Base-by-base conservation (phyloP, 1,140 invertebrate species). In the Drosophila erecta region DNA sequence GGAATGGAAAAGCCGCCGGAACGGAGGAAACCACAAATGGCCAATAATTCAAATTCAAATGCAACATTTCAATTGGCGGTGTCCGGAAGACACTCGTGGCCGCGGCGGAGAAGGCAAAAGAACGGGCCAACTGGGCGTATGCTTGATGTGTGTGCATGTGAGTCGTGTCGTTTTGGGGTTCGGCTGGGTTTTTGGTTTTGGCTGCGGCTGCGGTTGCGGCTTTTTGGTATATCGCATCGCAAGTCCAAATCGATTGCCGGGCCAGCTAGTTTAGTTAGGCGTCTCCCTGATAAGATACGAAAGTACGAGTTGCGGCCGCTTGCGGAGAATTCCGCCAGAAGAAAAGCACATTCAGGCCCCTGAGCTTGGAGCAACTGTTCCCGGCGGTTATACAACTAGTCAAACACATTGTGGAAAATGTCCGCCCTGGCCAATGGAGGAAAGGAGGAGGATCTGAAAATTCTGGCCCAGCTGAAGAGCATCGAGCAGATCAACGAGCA, bases 401-500 rank as follows among this genome's bases (percentile, higher is more conserved):
- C 4, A 12, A 15, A n/a, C 15, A 35, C 49, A 17, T 38, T 51
- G 14, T 15, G 27, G 2, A 38, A 65, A 44, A 51, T 51, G 61
- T 65, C 37, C 40, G n/a, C 27, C 20, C 20, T 22, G 8, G n/a
- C 37, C 12, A 65, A 47, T 7, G 33, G 38, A 46, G 50, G 20
- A 49, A 30, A 58, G 8, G 71, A 78, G 37, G 17, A 69, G 73
- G 44, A 90, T 76, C 59, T 91, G 12, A 67, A 76, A 35, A 90
- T 89, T 24, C 56, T 91, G 27, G 72, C 83, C 0, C 90, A 90
- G 46, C 37, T 91, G n/a, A 89, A 72, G 41, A 86, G 60, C 59
- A 91, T 90, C 15, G 90, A 91, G 43, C 90, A 91, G 43, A 89
- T 91, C 49, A 91, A 89, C 49, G 90, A 91, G 24, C 90, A 91